A percentile compares a stretch with the other conserved stretches of the same genome.
Evolutionary conservation across 2,797 vertebrate species (phyloP).

Genomic region (Monodelphis domestica): DNA sequence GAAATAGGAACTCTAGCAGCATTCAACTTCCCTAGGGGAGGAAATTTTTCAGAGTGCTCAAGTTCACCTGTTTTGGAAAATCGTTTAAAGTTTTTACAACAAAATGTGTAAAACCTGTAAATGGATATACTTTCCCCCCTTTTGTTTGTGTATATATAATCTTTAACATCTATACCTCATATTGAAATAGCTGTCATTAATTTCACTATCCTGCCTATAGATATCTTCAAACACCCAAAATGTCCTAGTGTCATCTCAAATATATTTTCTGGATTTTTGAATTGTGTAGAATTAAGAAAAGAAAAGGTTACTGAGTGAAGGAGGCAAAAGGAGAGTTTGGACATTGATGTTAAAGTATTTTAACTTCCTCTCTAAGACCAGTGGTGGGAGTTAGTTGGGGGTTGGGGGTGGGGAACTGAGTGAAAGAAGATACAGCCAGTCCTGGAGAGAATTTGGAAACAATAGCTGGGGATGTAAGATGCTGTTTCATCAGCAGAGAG

Average conservation of each 20-base stretch:
- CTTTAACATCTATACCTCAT: neutral
- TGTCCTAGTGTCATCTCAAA: neutral
- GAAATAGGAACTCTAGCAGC: slow-evolving; percentile 24
- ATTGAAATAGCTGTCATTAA: neutral
- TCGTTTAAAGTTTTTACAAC: neutral
- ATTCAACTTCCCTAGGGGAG: slow-evolving; percentile 29
- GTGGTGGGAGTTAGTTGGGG: neutral
- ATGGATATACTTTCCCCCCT: slow-evolving; percentile 38
- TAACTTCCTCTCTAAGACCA: neutral
- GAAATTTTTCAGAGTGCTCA: neutral
- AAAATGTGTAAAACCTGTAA: neutral
- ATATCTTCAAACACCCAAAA: neutral
- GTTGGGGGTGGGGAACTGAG: neutral
- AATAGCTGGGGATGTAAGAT: neutral
- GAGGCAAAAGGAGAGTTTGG: neutral
- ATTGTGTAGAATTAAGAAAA: neutral
- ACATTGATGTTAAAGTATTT: neutral
- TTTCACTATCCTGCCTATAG: neutral
- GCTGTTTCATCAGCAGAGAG: neutral
- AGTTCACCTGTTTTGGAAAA: slow-evolving; percentile 11
- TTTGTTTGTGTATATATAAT: neutral
- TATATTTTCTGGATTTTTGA: neutral
- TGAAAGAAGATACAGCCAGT: neutral
- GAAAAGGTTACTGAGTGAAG: neutral
- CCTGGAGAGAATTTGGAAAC: neutral